Percentiles rank a stretch among this genome's conserved stretches.
These are phyloP conservation scores for Acanthis flammea DNA, from an alignment of 2,797 vertebrate genomes.

Conservation along the genomic window DNA sequence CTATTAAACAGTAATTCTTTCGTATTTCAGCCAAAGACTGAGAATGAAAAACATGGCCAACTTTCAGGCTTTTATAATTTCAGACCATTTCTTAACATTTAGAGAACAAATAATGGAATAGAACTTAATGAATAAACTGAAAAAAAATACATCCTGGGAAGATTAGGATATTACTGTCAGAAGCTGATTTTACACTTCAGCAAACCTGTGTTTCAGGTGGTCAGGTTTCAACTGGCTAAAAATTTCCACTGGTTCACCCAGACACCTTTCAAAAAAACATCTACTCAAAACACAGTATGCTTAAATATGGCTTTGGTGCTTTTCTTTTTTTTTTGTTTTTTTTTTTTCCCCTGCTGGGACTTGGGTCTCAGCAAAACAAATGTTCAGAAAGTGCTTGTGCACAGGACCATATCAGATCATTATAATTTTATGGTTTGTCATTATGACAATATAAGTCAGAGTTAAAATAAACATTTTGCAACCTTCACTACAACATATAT, in stretches of 20 bases:
- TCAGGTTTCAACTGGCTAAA: not conserved
- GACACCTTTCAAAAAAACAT: not conserved
- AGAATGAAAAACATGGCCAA: not conserved
- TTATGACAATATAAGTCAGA: not conserved
- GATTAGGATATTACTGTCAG: not conserved
- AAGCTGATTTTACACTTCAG: not conserved
- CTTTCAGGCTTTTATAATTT: not conserved
- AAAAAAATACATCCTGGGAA: not conserved
- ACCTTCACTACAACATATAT: not conserved
- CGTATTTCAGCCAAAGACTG: not conserved
- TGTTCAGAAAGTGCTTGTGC: not conserved
- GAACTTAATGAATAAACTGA: not conserved
- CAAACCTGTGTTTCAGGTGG: not conserved
- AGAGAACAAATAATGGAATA: not conserved
- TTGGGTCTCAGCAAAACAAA: not conserved
- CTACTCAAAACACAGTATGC: not conserved
- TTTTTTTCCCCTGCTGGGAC: not conserved
- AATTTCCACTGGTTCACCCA: not conserved
- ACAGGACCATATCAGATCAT: not conserved
- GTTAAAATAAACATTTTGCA: not conserved
- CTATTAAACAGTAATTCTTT: not conserved
- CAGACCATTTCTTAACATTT: not conserved
- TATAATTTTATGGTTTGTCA: not conserved
- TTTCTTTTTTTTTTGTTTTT: not conserved
- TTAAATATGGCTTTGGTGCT: not conserved